Evolutionary conservation across 2,888 invertebrate genomes (phyloP), one percentile per base, ranked within the genome.

Genomic region (Acleris cristana): DNA sequence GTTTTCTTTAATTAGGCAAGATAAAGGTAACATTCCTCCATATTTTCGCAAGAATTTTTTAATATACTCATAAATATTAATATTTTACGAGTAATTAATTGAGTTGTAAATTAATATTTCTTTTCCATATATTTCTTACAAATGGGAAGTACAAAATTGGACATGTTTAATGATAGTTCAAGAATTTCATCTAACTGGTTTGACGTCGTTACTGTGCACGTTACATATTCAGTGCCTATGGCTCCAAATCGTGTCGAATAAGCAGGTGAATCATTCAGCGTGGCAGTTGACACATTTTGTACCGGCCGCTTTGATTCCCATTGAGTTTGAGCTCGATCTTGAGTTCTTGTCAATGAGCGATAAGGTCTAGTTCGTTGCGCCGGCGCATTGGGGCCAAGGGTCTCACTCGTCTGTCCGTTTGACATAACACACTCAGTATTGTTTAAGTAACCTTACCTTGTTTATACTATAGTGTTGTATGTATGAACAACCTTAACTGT

Each of bases 351-450:
- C 40, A 40, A 40, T 40, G 40, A 14, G 12, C 14, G 53, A 26
- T 48, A 26, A 55, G 55, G 58, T 58, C 26, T 56, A 55, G 55
- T 34, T 51, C 19, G 40, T 40, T 54, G 54, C 44, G 34, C 21
- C 16, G 65, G 75, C 73, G 70, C 74, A 86, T 84, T 83, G 84
- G 78, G 86, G 84, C 83, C 86, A 86, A 86, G 85, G 83, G 79
- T 74, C 64, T 71, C 48, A 62, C 54, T 30, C 44, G 53, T 53
- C 23, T 53, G 12, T 52, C 26, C 54, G 62, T 48, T 54, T 48
- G 62, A 54, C 62, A 62, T 61, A 61, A 40, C 53, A 45, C 49
- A 12, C 26, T 56, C 30, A 49, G 53, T 40, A 44, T 23, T 53
- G 45, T 52, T 61, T 53, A 45, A 45, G 45, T 53, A 40, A 44